These are phyloP conservation scores for Xenopus laevis DNA, from an alignment of 2,113 vertebrate genomes.

Conservation along the genomic window DNA sequence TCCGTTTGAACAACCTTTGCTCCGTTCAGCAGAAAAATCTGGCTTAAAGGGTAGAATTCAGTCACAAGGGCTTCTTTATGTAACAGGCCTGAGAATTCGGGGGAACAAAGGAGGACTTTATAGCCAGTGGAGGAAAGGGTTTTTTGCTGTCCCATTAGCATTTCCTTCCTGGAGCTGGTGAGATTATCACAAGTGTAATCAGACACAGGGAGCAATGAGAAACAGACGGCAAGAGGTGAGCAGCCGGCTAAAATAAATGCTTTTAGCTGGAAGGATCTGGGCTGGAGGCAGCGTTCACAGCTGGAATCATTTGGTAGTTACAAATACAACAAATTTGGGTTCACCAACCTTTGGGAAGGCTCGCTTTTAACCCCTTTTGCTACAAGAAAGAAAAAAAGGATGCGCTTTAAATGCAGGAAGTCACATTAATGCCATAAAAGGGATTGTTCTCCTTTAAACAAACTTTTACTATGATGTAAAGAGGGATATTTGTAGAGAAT, in stretches of 20 bases:
- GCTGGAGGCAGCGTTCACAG: not conserved
- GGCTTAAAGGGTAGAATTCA: too few species aligned
- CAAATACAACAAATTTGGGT: constrained; percentile 31
- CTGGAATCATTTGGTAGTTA: constrained; percentile 12
- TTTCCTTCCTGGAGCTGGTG: constrained; percentile 42
- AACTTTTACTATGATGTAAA: too few species aligned
- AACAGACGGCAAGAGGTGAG: constrained; percentile 24
- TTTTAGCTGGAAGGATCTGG: not conserved
- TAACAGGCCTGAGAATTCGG: constrained; percentile 1
- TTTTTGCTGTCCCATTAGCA: not conserved
- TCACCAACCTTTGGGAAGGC: not conserved
- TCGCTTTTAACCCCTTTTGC: too few species aligned
- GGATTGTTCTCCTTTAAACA: too few species aligned
- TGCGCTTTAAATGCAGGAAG: too few species aligned
- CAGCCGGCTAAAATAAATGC: constrained; percentile 38
- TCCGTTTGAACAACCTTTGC: too few species aligned
- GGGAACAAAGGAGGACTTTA: constrained; percentile 28
- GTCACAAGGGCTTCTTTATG: constrained; percentile 14
- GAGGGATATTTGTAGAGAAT: too few species aligned
- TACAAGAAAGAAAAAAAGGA: too few species aligned
- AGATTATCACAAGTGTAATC: constrained; percentile 24
- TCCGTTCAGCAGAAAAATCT: too few species aligned
- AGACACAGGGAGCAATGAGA: constrained; percentile 41
- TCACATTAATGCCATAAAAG: too few species aligned
- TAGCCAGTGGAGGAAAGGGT: constrained; percentile 31